Evolutionary conservation across 2,113 vertebrate genomes (phyloP).

Genomic region (Leucoraja erinaceus): DNA sequence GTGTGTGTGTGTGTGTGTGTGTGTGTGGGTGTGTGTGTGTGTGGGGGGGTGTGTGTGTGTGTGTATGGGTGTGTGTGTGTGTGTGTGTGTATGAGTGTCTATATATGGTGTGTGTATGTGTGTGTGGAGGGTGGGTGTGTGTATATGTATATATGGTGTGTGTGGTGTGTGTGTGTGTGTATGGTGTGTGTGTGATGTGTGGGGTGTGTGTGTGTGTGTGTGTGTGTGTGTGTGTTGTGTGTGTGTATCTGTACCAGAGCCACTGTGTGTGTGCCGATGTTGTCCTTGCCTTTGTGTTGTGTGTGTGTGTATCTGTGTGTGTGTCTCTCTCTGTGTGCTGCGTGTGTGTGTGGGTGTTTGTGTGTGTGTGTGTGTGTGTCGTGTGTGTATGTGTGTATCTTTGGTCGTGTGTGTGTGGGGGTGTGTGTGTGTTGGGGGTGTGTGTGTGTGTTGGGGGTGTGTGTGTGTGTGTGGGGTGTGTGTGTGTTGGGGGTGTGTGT

Average conservation of each 20-base stretch:
- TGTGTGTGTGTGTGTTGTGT: neutral
- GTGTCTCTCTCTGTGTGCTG: too few species aligned
- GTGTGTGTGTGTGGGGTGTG: too few species aligned
- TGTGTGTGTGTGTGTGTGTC: neutral
- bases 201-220: neutral
- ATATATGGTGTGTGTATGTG: neutral
- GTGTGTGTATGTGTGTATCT: neutral
- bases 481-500: too few species aligned
- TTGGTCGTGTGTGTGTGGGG: neutral
- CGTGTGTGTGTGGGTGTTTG: too few species aligned
- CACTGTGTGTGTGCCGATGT: too few species aligned
- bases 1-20: neutral
- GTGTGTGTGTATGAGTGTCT: neutral
- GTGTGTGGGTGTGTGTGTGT: neutral
- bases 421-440: too few species aligned
- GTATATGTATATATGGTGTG: too few species aligned
- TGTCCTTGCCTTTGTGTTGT: too few species aligned
- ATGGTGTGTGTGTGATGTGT: neutral
- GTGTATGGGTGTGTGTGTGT: neutral
- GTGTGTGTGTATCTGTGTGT: neutral
- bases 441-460: too few species aligned
- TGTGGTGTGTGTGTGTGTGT: too few species aligned
- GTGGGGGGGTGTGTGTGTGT: neutral
- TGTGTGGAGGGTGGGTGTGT: neutral
- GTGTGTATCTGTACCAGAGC: too few species aligned